phyloP scores from a whole-genome alignment of 2,797 vertebrate species.

The Liasis olivaceus region DNA sequence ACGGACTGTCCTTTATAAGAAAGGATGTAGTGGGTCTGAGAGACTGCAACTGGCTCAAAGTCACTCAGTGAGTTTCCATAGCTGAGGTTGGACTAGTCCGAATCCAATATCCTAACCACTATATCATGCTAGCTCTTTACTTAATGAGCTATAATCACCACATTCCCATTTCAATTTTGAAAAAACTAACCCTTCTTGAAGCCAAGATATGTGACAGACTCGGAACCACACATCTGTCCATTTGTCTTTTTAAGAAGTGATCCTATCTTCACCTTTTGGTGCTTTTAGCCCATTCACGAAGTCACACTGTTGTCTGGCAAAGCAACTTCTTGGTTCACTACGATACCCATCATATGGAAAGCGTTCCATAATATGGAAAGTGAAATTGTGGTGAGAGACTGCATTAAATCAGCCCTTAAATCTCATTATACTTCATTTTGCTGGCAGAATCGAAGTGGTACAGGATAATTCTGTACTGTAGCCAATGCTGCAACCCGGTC shows the following conservation, averaged over 20 bases:
- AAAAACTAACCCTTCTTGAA: not conserved
- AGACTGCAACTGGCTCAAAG: not conserved
- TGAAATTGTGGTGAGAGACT: not conserved
- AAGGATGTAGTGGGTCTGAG: not conserved
- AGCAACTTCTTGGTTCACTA: not conserved
- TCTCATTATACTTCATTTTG: not conserved
- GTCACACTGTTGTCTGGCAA: not conserved
- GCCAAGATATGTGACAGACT: not conserved
- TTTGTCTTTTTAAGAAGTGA: not conserved
- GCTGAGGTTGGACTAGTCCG: not conserved
- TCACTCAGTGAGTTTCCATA: not conserved
- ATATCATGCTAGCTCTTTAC: not conserved
- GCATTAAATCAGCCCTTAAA: not conserved
- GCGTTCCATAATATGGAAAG: not conserved
- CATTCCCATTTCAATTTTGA: not conserved
- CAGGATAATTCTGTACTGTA: not conserved
- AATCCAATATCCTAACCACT: not conserved
- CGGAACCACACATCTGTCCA: not conserved
- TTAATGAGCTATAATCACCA: not conserved
- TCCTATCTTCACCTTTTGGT: not conserved
- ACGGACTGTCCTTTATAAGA: not conserved
- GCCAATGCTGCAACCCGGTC: not conserved
- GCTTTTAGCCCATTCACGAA: not conserved
- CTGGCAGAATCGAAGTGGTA: not conserved
- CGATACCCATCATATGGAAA: not conserved